A percentile compares a stretch with the other conserved stretches of the same genome.
These are phyloP conservation scores for Lacerta agilis DNA, from an alignment of 2,797 vertebrate genomes.

Conservation along the genomic window DNA sequence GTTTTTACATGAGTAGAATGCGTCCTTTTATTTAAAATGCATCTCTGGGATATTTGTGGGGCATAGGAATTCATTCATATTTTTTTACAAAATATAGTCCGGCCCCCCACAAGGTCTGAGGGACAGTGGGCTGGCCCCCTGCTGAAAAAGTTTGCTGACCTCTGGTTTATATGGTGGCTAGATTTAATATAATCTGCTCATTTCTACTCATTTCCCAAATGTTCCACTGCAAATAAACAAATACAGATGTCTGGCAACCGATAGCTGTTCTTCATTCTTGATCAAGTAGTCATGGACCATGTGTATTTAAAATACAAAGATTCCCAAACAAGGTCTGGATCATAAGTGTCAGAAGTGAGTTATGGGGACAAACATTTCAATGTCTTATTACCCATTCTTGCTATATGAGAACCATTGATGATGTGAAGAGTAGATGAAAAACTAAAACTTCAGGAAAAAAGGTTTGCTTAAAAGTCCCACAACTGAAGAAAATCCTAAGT, in stretches of 20 bases:
- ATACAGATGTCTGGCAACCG: constrained; percentile 45
- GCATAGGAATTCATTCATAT: too few species aligned
- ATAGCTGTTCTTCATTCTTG: background rate
- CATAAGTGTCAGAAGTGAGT: constrained; percentile 1
- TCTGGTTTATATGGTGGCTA: background rate
- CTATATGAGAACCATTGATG: background rate
- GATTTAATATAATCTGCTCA: background rate
- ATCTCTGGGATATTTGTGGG: too few species aligned
- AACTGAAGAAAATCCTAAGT: background rate
- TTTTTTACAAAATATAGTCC: too few species aligned
- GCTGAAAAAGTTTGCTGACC: too few species aligned
- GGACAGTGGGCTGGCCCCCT: too few species aligned
- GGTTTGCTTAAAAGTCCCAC: background rate
- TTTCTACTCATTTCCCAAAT: constrained; percentile 18
- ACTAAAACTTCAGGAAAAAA: too few species aligned
- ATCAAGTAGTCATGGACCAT: constrained; percentile 13
- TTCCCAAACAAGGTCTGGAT: background rate
- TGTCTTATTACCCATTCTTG: background rate
- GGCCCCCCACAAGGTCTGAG: too few species aligned
- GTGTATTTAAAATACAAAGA: constrained; percentile 41
- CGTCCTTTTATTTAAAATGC: too few species aligned
- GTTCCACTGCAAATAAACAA: background rate
- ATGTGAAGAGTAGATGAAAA: background rate
- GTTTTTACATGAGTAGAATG: too few species aligned
- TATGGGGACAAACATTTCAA: background rate